Evolutionary conservation across 2,888 invertebrate genomes (phyloP).

Genomic region (Phlogophora meticulosa): DNA sequence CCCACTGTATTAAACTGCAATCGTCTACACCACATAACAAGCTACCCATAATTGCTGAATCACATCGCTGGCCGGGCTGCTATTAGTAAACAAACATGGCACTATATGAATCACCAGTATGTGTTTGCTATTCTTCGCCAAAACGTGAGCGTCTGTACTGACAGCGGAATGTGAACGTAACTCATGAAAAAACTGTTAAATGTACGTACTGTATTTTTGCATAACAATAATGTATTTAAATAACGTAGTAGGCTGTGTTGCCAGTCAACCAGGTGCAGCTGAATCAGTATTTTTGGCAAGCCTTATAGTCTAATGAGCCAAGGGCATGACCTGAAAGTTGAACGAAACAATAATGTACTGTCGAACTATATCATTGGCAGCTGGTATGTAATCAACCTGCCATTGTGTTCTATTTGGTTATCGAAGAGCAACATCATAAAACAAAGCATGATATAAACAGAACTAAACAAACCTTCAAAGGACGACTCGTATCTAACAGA

Average conservation of each 20-base stretch:
- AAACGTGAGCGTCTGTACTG: slow-evolving; percentile 21
- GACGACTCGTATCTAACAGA: slow-evolving; percentile 54
- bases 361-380: slow-evolving; percentile 46
- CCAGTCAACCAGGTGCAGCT: slow-evolving; percentile 34
- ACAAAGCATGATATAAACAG: slow-evolving; percentile 42
- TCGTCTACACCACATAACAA: slow-evolving; percentile 30
- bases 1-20: slow-evolving; percentile 34
- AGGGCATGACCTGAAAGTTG: slow-evolving; percentile 55
- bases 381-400: slow-evolving; percentile 40
- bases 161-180: slow-evolving; percentile 22
- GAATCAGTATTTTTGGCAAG: slow-evolving; percentile 45
- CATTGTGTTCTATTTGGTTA: slow-evolving; percentile 40
- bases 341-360: slow-evolving; percentile 33
- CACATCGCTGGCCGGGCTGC: slow-evolving; percentile 62
- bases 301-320: slow-evolving; percentile 39
- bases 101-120: slow-evolving; percentile 71
- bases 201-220: slow-evolving; percentile 4
- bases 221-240: slow-evolving; percentile 32
- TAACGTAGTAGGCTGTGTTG: slow-evolving; percentile 26
- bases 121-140: slow-evolving; percentile 34
- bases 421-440: slow-evolving; percentile 58
- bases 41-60: slow-evolving; percentile 67
- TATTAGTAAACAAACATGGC: slow-evolving; percentile 76
- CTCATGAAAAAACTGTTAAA: slow-evolving; percentile 17
- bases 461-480: slow-evolving; percentile 51